Base-by-base conservation (phyloP, 30 jellyfish, hydroid and myxozoan genomes). In the Chironex yamaguchii region DNA sequence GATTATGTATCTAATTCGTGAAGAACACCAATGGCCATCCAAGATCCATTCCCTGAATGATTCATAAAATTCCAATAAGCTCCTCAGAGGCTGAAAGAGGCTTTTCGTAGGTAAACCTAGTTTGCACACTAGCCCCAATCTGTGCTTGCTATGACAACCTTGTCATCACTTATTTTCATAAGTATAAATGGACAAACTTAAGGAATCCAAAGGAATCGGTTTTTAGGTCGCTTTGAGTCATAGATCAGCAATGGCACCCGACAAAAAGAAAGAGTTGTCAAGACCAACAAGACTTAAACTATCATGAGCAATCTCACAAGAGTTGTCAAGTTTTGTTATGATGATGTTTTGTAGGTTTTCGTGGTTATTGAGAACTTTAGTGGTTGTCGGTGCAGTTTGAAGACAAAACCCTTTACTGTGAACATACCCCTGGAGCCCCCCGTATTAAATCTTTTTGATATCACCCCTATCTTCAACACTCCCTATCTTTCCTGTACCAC, bases 21-120 rank as follows among this genome's bases (percentile, higher is more conserved):
- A n/a, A 42, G 17, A 42, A 42, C 71, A 24, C 29, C 20, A 20
- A 29, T 30, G 21, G 30, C 36, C 34, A 11, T 24, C 71, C 22
- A 36, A 36, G 24, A 69, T 29, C 36, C 33, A 17, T 69, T 27
- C 21, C 30, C 24, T 2, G 83, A 42, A 9, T 69, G 70, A 67
- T 69, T 30, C 29, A 34, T 24, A 69, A 24, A 2, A 31, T 34
- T 17, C 68, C n/a, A 3, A 69, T 69, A 29, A 69, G 83, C 71
- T 24, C n/a, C n/a, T n/a, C 83, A 69, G 68, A 69, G 65, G 83
- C 83, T 4, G 67, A 67, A 69, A 29, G 36, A 34, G 76, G 78
- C 32, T 69, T 69, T 50, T 69, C 76, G 34, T 11, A 69, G 68
- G 1, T 30, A 31, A 69, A 69, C 4, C 21, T 28, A 23, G 22